phyloP scores from a whole-genome alignment of 2,888 invertebrate genomes.

The Cephus sareptanus region DNA sequence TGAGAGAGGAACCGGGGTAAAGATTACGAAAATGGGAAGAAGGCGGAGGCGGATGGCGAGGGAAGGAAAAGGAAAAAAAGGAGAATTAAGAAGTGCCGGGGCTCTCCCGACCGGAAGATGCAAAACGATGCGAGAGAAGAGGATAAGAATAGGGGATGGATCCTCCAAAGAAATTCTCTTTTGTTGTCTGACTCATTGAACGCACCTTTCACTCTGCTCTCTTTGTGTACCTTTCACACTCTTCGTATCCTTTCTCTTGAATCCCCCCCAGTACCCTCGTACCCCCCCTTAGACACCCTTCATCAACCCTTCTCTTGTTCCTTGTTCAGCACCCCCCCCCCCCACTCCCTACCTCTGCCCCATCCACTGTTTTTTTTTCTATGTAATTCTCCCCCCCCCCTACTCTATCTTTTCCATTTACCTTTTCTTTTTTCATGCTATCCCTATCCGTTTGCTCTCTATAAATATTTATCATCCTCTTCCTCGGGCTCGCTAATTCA shows the following conservation, averaged over 20 bases:
- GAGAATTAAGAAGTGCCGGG: not conserved
- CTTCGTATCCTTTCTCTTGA: not conserved
- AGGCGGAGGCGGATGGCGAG: not conserved
- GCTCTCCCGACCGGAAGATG: not conserved
- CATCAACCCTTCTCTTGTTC: not conserved
- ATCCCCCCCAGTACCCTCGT: not conserved
- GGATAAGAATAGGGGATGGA: not conserved
- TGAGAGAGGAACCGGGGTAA: not conserved
- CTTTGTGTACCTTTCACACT: not conserved
- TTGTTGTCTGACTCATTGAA: not conserved
- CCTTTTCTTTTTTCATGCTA: not conserved
- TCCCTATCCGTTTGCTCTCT: not conserved
- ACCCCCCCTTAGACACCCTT: not conserved
- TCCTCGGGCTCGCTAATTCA: not conserved
- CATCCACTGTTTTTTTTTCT: not conserved
- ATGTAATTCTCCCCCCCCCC: constrained; percentile 1
- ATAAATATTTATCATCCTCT: not conserved
- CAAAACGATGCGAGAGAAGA: not conserved
- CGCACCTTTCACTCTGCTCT: not conserved
- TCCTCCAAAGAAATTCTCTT: not conserved
- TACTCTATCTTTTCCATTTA: constrained; percentile 9
- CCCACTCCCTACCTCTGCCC: not conserved
- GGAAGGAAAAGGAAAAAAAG: not conserved
- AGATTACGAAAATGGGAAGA: not conserved
- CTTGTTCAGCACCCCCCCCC: too few species aligned